phyloP scores from a whole-genome alignment of 2,113 vertebrate genomes.

The Corythornis madagascariensis region DNA sequence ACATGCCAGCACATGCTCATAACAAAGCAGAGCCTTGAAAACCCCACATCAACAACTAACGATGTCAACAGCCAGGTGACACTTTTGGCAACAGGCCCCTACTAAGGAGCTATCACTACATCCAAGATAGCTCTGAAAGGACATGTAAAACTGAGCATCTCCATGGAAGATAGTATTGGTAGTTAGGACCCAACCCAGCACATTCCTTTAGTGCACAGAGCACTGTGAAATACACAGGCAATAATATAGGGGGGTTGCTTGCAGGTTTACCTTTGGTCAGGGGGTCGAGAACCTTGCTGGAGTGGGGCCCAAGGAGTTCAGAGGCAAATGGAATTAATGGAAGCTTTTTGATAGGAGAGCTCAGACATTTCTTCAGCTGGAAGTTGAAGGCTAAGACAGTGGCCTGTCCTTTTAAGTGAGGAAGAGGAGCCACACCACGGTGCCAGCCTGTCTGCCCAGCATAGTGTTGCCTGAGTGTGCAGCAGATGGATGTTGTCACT shows the following conservation, averaged over 20 bases:
- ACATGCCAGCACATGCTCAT: too few relatives aligned
- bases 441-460: background rate
- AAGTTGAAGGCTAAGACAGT: background rate
- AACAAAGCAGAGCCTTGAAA: too few relatives aligned
- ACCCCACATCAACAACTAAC: too few relatives aligned
- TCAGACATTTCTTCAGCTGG: background rate
- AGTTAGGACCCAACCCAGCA: background rate
- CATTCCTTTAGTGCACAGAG: background rate
- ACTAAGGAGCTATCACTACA: background rate
- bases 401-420: background rate
- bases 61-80: background rate
- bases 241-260: background rate
- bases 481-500: background rate
- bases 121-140: conserved; percentile 18
- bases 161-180: background rate
- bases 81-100: background rate
- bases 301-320: background rate
- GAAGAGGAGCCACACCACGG: background rate
- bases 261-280: background rate
- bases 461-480: background rate
- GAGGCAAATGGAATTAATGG: background rate
- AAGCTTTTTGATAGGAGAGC: background rate
- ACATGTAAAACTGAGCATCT: background rate
- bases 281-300: background rate
- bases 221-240: background rate